Percentiles rank a stretch among this genome's conserved stretches.
phyloP scores from a whole-genome alignment of 2,113 vertebrate species.

The Pipra filicauda region DNA sequence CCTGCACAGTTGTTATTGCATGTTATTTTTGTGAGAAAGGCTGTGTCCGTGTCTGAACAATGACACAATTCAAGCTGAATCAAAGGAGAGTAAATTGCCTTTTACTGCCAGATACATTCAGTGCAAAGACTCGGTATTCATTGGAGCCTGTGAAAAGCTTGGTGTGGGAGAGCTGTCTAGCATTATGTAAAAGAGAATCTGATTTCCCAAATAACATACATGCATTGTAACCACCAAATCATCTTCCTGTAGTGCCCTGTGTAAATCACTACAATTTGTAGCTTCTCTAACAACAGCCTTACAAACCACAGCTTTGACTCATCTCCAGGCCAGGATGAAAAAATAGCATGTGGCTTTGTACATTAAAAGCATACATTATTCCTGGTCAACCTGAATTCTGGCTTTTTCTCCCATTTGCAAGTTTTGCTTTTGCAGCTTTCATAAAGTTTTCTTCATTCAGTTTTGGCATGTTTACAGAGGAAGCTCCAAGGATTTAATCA shows the following conservation, averaged over 20 bases:
- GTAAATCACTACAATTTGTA: slow-evolving; percentile 37
- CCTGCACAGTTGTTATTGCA: not conserved
- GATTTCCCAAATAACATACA: not conserved
- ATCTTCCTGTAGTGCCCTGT: not conserved
- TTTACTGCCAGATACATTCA: not conserved
- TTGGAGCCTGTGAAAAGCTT: not conserved
- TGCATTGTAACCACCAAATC: not conserved
- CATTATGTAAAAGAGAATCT: slow-evolving; percentile 31
- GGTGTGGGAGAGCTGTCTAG: slow-evolving; percentile 20
- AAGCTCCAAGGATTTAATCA: not conserved
- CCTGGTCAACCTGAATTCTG: not conserved
- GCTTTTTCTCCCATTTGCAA: not conserved
- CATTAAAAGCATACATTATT: not conserved
- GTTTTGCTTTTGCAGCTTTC: not conserved
- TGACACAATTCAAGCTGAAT: not conserved
- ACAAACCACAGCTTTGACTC: slow-evolving; percentile 25
- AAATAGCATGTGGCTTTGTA: not conserved
- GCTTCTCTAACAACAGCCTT: not conserved
- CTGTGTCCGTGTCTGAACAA: not conserved
- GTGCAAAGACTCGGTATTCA: not conserved
- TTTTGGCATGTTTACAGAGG: not conserved
- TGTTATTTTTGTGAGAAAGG: not conserved
- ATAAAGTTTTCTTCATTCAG: not conserved
- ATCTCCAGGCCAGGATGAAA: not conserved
- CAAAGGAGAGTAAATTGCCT: not conserved